Conservation (phyloP, 2,797 vertebrate species). For the Darevskia mixta region DNA sequence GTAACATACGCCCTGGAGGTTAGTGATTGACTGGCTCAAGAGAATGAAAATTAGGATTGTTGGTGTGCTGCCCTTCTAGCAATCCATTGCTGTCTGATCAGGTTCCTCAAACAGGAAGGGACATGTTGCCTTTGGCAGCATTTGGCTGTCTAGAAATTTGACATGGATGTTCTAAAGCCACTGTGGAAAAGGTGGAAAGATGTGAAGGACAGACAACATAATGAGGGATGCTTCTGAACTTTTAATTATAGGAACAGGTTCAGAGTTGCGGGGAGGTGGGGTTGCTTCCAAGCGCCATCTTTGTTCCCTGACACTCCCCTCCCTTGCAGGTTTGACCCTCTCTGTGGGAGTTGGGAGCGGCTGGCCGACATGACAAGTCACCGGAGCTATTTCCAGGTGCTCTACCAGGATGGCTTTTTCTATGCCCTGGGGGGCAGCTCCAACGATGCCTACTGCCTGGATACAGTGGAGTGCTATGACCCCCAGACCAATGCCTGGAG, state of each 20-base stretch:
- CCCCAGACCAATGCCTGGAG: constrained; percentile 79
- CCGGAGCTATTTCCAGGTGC: constrained; percentile 81
- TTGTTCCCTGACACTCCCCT: background rate
- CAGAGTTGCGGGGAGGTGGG: background rate
- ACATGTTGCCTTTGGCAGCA: background rate
- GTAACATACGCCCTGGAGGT: too few relatives aligned
- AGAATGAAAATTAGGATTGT: background rate
- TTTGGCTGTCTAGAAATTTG: background rate
- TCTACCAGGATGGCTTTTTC: constrained; percentile 75
- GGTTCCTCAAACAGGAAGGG: background rate
- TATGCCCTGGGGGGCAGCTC: constrained; percentile 82
- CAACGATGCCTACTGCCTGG: constrained; percentile 74
- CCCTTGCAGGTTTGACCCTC: constrained; percentile 72
- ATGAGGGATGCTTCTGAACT: background rate
- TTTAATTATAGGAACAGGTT: background rate
- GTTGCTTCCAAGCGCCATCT: background rate
- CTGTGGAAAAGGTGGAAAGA: background rate
- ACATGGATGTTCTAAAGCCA: background rate
- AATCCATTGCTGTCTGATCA: background rate
- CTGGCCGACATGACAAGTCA: constrained; percentile 81
- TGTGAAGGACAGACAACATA: background rate
- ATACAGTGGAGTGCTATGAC: constrained; percentile 82
- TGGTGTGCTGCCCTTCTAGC: background rate
- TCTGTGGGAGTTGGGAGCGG: constrained; percentile 76
- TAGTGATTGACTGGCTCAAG: background rate